A percentile compares a stretch with the other conserved stretches of the same genome.
These are phyloP conservation scores for Thalassaphorura encarpata DNA, from an alignment of 1,140 invertebrate species.

Conservation along the genomic window DNA sequence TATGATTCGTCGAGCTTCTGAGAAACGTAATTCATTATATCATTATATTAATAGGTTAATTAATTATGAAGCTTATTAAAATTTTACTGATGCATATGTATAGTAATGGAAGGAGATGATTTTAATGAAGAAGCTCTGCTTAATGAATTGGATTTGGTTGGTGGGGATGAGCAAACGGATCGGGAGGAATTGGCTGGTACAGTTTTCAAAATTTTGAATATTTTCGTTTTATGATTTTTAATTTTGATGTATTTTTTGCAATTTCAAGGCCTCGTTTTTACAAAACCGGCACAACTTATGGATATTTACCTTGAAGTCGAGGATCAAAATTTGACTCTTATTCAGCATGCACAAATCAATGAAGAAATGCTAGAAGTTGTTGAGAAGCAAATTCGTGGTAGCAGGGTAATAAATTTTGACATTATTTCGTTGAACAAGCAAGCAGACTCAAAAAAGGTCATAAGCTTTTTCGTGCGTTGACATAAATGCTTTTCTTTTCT, in stretches of 20 bases:
- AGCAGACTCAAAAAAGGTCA: too few species aligned
- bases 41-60: neutral
- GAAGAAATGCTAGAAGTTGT: slow-evolving; percentile 27
- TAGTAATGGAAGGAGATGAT: slow-evolving; percentile 16
- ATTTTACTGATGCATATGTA: neutral
- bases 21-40: too few species aligned
- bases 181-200: slow-evolving; percentile 22
- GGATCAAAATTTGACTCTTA: slow-evolving; percentile 27
- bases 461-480: neutral
- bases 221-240: neutral
- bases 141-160: slow-evolving; percentile 21
- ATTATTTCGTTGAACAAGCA: too few species aligned
- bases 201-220: neutral
- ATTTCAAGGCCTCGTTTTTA: slow-evolving; percentile 21
- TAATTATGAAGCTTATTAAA: neutral
- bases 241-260: neutral
- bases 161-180: slow-evolving; percentile 17
- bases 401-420: too few species aligned
- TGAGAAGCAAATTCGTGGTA: slow-evolving; percentile 18
- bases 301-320: slow-evolving; percentile 30
- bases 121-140: slow-evolving; percentile 20
- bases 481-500: neutral
- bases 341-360: slow-evolving; percentile 27
- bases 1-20: too few species aligned
- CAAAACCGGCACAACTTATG: slow-evolving; percentile 24